phyloP scores from a whole-genome alignment of 2,888 invertebrate genomes.

The Coenonympha arcania region DNA sequence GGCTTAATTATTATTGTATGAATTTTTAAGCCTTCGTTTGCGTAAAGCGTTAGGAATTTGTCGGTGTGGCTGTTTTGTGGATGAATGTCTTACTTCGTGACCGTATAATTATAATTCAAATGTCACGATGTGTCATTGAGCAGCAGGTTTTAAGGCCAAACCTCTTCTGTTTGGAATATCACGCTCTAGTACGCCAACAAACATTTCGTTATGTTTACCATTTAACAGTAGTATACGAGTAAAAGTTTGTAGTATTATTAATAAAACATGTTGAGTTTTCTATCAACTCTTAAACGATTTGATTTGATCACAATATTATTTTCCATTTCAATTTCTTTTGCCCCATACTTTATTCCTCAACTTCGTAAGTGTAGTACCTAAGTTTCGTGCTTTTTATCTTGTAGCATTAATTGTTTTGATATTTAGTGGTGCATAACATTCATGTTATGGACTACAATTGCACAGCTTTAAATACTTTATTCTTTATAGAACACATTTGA shows the following conservation, averaged over 20 bases:
- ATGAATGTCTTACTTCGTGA: slow-evolving; percentile 11
- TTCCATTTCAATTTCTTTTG: too few species aligned
- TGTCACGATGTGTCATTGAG: slow-evolving; percentile 22
- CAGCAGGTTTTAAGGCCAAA: slow-evolving; percentile 7
- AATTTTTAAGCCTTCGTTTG: slow-evolving; percentile 19
- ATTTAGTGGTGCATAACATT: too few species aligned
- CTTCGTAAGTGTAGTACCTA: too few species aligned
- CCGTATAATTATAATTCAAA: slow-evolving; percentile 21
- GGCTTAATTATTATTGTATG: slow-evolving; percentile 27
- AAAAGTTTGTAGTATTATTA: too few species aligned
- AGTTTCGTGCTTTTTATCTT: too few species aligned
- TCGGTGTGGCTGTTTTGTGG: slow-evolving; percentile 12
- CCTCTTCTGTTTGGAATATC: slow-evolving; percentile 1
- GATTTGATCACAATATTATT: neutral
- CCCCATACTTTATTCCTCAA: too few species aligned
- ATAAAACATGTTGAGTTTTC: neutral
- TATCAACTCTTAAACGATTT: neutral
- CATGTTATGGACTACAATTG: too few species aligned
- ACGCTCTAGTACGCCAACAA: neutral
- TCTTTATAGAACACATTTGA: too few species aligned
- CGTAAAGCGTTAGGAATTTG: slow-evolving; percentile 24
- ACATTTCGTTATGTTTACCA: neutral
- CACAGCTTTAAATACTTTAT: too few species aligned
- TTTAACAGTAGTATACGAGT: too few species aligned
- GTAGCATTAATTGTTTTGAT: too few species aligned